Evolutionary conservation across 2,113 vertebrate genomes (phyloP).

Genomic region (Hippoglossus stenolepis): DNA sequence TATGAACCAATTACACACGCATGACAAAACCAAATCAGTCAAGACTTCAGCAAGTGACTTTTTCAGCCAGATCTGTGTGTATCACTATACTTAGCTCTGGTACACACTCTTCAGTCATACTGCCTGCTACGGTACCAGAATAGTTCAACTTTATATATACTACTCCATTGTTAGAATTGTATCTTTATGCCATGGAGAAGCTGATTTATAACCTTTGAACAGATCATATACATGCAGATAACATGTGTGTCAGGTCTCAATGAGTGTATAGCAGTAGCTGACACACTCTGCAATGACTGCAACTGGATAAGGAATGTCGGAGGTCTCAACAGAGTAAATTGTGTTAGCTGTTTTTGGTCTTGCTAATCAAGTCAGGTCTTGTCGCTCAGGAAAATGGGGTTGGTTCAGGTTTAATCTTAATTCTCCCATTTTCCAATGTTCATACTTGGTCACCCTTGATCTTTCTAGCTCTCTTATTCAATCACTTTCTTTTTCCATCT

Average conservation of each 20-base stretch:
- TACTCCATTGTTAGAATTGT: constrained; percentile 71
- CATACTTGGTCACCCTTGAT: constrained; percentile 51
- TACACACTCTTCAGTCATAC: constrained; percentile 16
- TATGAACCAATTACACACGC: constrained; percentile 32
- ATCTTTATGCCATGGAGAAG: constrained; percentile 64
- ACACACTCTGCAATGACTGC: constrained; percentile 65
- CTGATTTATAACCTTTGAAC: constrained; percentile 78
- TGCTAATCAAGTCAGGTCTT: constrained; percentile 70
- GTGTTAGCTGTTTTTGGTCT: constrained; percentile 58
- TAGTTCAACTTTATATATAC: constrained; percentile 71
- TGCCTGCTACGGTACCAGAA: constrained; percentile 59
- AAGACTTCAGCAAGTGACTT: constrained; percentile 17
- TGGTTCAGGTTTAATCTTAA: constrained; percentile 57
- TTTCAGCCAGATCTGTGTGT: constrained; percentile 29
- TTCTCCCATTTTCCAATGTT: constrained; percentile 51
- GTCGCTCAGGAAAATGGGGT: constrained; percentile 52
- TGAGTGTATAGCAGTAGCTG: constrained; percentile 66
- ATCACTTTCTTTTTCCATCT: constrained; percentile 24
- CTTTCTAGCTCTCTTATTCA: constrained; percentile 46
- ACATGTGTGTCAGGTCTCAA: constrained; percentile 70
- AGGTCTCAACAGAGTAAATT: constrained; percentile 66
- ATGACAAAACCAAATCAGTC: constrained; percentile 17
- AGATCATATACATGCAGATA: constrained; percentile 73
- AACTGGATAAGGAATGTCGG: constrained; percentile 50
- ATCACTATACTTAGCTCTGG: constrained; percentile 33